Percentiles rank a stretch among this genome's conserved stretches.
phyloP scores from a whole-genome alignment of 2,113 vertebrate species.

The Sardina pilchardus region DNA sequence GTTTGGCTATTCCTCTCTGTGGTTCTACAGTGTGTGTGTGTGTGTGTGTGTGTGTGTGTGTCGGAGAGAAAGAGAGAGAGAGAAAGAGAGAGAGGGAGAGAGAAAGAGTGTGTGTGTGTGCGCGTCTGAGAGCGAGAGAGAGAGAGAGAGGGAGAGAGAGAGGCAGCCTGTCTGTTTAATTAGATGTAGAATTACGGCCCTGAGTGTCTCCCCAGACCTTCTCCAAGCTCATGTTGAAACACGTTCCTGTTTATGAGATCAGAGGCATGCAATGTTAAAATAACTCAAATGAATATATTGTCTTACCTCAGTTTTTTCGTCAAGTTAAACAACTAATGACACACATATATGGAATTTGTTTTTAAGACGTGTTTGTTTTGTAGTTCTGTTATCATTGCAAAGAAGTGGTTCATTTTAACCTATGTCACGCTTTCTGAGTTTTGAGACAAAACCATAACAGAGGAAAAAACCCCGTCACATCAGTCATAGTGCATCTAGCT shows the following conservation, averaged over 20 bases:
- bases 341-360: background rate
- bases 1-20: background rate
- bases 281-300: background rate
- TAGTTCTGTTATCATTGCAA: background rate
- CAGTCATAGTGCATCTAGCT: constrained; percentile 6
- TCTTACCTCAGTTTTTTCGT: background rate
- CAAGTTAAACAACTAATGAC: background rate
- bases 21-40: background rate
- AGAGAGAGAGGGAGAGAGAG: too few relatives aligned
- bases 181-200: background rate
- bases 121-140: too few relatives aligned
- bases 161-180: background rate
- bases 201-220: background rate
- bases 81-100: too few relatives aligned
- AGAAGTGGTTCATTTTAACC: background rate
- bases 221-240: constrained; percentile 2
- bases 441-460: constrained; percentile 18
- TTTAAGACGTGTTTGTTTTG: background rate
- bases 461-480: background rate
- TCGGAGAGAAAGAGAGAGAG: too few relatives aligned
- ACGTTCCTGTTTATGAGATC: constrained; percentile 6
- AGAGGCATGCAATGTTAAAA: background rate
- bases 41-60: background rate
- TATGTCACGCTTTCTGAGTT: background rate
- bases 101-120: too few relatives aligned